These are phyloP conservation scores for Drosophila mayaguana DNA, from an alignment of 2,888 invertebrate species.

Conservation along the genomic window DNA sequence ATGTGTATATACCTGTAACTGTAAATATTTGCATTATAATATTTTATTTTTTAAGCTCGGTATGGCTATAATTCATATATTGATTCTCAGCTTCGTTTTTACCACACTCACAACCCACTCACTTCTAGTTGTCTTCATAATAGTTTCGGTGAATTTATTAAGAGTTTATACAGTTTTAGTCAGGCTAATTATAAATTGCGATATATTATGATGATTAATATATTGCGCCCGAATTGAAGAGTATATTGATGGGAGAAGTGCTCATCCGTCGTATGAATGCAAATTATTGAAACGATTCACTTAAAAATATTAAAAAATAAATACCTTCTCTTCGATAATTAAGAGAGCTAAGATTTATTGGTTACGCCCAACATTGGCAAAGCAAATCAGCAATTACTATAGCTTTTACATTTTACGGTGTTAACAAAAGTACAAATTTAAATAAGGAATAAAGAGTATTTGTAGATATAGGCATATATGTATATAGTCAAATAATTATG, in stretches of 20 bases:
- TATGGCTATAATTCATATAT: background rate
- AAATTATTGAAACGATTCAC: background rate
- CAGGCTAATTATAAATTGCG: background rate
- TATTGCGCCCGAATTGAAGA: background rate
- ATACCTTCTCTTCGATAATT: background rate
- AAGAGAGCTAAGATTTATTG: background rate
- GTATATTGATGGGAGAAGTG: background rate
- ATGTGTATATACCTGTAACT: background rate
- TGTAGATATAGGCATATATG: too few species aligned
- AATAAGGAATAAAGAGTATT: background rate
- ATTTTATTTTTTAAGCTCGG: slow-evolving; percentile 2
- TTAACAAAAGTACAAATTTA: background rate
- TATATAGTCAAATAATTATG: background rate
- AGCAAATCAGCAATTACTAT: background rate
- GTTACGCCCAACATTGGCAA: background rate
- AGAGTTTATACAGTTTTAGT: background rate
- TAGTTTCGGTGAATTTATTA: too few species aligned
- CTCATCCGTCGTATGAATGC: background rate
- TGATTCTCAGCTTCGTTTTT: background rate
- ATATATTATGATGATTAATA: background rate
- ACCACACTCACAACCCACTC: background rate
- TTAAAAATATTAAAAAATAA: background rate
- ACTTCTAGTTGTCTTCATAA: background rate
- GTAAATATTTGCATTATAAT: background rate
- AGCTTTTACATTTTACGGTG: background rate